phyloP scores from a whole-genome alignment of 2,113 vertebrate genomes.

The Leucopternis melanops region DNA sequence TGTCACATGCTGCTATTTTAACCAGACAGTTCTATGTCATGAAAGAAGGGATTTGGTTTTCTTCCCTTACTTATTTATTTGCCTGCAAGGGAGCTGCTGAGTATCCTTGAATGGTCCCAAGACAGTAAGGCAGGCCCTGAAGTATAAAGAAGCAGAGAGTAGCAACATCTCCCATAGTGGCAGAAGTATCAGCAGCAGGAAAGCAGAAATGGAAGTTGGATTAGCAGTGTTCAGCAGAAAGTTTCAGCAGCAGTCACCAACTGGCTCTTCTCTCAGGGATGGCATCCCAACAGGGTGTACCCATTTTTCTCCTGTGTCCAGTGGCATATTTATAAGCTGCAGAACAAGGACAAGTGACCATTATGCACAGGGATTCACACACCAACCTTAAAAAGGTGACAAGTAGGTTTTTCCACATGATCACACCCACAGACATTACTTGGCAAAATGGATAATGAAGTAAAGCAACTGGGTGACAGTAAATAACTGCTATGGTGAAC shows the following conservation, averaged over 20 bases:
- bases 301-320: background rate
- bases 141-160: background rate
- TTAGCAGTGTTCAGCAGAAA: background rate
- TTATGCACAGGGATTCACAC: background rate
- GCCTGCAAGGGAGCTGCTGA: background rate
- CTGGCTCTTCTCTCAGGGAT: background rate
- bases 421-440: background rate
- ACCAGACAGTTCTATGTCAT: background rate
- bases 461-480: background rate
- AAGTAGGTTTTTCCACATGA: slow-evolving; percentile 14
- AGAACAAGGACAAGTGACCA: background rate
- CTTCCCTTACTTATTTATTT: background rate
- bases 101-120: background rate
- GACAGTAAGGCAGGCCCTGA: background rate
- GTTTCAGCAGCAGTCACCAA: background rate
- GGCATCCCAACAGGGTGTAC: background rate
- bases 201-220: background rate
- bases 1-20: background rate
- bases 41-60: background rate
- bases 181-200: background rate
- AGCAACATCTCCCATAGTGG: background rate
- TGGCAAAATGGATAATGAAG: background rate
- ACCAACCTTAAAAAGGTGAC: background rate
- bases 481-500: slow-evolving; percentile 35
- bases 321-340: background rate